Evolutionary conservation across 2,888 invertebrate genomes (phyloP).

Genomic region (Perizoma flavofasciatum): DNA sequence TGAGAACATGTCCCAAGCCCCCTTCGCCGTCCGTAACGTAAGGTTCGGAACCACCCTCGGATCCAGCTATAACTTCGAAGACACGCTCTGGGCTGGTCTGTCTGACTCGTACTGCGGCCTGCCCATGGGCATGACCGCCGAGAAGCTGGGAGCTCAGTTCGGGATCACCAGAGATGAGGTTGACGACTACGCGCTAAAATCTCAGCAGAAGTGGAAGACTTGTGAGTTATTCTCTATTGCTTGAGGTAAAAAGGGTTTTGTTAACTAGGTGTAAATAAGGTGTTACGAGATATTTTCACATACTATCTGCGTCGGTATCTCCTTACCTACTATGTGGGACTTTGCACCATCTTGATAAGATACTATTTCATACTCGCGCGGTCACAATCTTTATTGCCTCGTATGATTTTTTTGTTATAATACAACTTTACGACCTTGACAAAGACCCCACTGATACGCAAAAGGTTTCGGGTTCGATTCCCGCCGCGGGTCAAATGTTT

Average conservation of each 20-base stretch:
- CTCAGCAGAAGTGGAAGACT: conserved; percentile 94
- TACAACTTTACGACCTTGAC: too few relatives aligned
- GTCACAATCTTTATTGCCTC: background rate
- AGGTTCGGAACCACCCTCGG: conserved; percentile 96
- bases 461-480: too few relatives aligned
- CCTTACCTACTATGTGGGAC: background rate
- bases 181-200: conserved; percentile 92
- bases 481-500: too few relatives aligned
- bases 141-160: conserved; percentile 93
- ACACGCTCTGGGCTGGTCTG: conserved; percentile 93
- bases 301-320: background rate
- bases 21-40: conserved; percentile 92
- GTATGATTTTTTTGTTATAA: background rate
- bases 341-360: background rate
- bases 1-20: conserved; percentile 98
- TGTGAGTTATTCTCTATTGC: conserved; percentile 73
- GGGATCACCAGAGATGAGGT: conserved; percentile 91
- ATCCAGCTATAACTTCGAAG: conserved; percentile 90
- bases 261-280: too few relatives aligned
- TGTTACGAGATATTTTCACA: too few relatives aligned
- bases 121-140: conserved; percentile 98
- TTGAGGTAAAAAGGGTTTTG: too few relatives aligned
- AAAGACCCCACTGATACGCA: too few relatives aligned
- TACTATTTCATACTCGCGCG: background rate
- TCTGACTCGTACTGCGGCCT: conserved; percentile 94